Evolutionary conservation across 2,888 invertebrate genomes (phyloP).

Genomic region (Serripes groenlandicus): DNA sequence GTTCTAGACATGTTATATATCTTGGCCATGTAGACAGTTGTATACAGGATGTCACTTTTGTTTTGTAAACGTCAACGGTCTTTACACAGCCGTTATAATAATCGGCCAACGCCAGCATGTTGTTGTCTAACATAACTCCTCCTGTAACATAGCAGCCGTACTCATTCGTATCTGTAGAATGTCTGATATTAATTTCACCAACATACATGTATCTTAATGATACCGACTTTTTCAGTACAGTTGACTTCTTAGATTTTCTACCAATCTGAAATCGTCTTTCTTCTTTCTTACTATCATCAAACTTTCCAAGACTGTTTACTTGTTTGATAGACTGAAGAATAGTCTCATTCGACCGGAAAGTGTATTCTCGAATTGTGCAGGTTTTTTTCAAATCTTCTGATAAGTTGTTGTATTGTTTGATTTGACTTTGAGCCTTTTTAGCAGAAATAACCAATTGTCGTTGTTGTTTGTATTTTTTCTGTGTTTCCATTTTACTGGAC

Average conservation of each 20-base stretch:
- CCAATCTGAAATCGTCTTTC: background rate
- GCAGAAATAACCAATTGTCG: background rate
- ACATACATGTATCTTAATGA: background rate
- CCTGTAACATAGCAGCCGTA: constrained; percentile 6
- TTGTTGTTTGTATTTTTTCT: background rate
- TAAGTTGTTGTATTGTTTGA: background rate
- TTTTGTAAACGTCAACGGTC: background rate
- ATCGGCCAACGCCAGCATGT: background rate
- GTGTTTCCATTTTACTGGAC: background rate
- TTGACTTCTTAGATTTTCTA: no score
- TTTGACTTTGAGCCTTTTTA: background rate
- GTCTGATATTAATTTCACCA: background rate
- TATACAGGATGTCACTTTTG: background rate
- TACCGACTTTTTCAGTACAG: no score
- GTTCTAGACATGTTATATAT: background rate
- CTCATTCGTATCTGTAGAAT: background rate
- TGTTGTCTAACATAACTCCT: background rate
- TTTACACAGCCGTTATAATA: background rate
- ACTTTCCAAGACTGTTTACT: background rate
- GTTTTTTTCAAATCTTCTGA: background rate
- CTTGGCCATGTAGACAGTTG: background rate
- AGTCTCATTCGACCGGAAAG: background rate
- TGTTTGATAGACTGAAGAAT: background rate
- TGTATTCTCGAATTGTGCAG: background rate
- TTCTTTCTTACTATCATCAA: background rate